Base-by-base conservation (phyloP, 37 sponge, comb jelly and placozoan genomes). In the Spongilla lacustris region DNA sequence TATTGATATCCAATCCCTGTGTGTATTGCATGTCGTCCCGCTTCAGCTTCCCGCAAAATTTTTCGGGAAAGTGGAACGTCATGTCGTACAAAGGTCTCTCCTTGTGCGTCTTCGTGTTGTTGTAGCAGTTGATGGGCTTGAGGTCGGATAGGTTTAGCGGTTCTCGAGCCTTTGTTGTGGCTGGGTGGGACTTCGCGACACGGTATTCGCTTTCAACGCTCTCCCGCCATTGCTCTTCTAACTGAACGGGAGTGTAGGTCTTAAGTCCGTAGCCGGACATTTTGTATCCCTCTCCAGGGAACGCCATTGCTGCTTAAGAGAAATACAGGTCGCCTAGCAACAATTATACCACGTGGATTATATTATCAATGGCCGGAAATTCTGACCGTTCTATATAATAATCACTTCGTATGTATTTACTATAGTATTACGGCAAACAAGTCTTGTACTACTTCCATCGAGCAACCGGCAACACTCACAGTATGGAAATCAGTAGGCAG, bases 261-360 rank as follows among this genome's bases (percentile, higher is more conserved):
- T 98, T 96, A 9, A 75, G 71, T 19, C 96, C 96, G 78, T 98
- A 98, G 69, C 92, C 91, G 36, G 96, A 92, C 98, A 98, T 98
- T 68, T 85, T 85, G 31, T 97, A 95, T 3, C 95, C 95, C 38
- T 95, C 95, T 4, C 95, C 98, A n/a, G 98, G 95, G 68, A 93
- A 95, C 50, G 95, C 91, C 93, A 96, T 96, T 24, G 1, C 58
- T 29, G 4, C 6, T 25, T 33, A 32, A 1, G 3, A n/a, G 4
- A 27, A 5, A 69, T 8, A 69, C 30, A 69, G 27, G 73, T 58
- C 58, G 12, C 73, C 28, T 32, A 72, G 73, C 75, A 74, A 35
- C 24, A 10, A 14, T 6, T 17, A 14, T 6, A 58, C 58, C 58
- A 58, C 58, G 58, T 58, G 58, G 4, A 58, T 36, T 74, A 1